Conservation (phyloP, 2,113 vertebrate genomes). For the Copsychus sechellarum region DNA sequence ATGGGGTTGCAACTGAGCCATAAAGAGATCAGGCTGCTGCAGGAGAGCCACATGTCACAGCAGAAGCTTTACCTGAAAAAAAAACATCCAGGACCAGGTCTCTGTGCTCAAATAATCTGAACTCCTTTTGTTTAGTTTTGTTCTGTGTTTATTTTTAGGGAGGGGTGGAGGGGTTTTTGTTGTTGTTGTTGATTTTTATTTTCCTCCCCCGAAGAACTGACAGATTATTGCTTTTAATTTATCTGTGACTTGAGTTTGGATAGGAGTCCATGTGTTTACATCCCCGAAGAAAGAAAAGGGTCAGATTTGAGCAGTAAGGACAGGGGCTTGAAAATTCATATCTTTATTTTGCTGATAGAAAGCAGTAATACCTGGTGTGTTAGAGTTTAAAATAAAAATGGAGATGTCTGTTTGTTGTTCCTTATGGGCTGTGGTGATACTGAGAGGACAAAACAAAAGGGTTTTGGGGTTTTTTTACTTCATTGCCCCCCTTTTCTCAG, state of each 20-base stretch:
- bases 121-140: background rate
- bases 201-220: background rate
- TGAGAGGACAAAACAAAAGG: background rate
- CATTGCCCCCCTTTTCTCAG: background rate
- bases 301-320: background rate
- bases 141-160: background rate
- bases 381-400: background rate
- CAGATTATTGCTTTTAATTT: background rate
- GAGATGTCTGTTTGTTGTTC: background rate
- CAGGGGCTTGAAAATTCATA: background rate
- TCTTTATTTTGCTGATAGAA: background rate
- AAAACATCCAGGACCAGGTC: background rate
- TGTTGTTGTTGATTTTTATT: background rate
- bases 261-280: background rate
- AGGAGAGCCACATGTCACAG: background rate
- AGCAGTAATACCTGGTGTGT: background rate
- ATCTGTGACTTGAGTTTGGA: background rate
- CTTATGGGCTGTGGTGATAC: background rate
- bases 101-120: background rate
- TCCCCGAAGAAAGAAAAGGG: background rate
- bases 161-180: fast-evolving
- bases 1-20: background rate
- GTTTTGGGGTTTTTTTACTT: background rate
- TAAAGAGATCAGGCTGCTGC: background rate
- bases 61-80: background rate